Evolutionary conservation across 30 jellyfish, hydroid and myxozoan species (phyloP).

Genomic region (Turritopsis rubra): DNA sequence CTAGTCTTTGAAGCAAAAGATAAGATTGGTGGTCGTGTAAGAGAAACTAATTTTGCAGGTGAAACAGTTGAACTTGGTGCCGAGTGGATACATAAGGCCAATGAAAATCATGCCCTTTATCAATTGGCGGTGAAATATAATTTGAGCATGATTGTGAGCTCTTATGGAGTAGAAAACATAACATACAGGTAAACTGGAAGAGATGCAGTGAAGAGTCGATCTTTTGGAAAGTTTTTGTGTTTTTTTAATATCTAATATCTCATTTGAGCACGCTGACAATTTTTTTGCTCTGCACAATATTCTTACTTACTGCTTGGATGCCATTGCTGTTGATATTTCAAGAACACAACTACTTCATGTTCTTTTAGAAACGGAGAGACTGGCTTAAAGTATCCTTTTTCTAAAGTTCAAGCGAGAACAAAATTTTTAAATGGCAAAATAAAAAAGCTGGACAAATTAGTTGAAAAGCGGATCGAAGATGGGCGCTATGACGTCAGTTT

Average conservation of each 20-base stretch:
- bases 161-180: not conserved
- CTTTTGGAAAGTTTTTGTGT: not conserved
- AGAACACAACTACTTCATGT: not conserved
- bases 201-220: not conserved
- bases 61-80: conserved; percentile 68
- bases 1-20: conserved; percentile 70
- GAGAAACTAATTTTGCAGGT: conserved; percentile 34
- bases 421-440: not conserved
- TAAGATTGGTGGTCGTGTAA: conserved; percentile 72
- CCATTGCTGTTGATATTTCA: not conserved
- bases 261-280: not conserved
- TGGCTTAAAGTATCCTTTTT: not conserved
- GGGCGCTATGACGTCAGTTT: conserved; percentile 43
- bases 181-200: not conserved
- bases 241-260: not conserved
- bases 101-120: conserved; percentile 42
- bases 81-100: conserved; percentile 80
- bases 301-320: too few relatives aligned
- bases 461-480: conserved; percentile 8
- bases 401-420: not conserved
- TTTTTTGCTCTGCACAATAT: too few relatives aligned
- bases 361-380: not conserved
- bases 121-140: conserved; percentile 40
- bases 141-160: conserved; percentile 28
- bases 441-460: not conserved